Base-by-base conservation (phyloP, 2,797 vertebrate species). In the Tamandua tetradactyla region DNA sequence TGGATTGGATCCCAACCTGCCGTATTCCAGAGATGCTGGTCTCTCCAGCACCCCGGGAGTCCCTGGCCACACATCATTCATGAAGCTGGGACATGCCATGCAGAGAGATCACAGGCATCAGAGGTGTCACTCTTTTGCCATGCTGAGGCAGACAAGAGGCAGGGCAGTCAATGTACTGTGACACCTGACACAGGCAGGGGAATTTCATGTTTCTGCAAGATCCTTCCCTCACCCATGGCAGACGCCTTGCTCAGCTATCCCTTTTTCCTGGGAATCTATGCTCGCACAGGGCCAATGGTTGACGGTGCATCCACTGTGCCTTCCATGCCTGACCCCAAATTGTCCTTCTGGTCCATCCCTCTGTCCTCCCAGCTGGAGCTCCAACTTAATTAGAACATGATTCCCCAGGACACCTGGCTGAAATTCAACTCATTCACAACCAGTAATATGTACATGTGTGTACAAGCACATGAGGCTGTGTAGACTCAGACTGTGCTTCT, bases 381-480 rank as follows among this genome's bases (percentile, higher is more conserved):
- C 25, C 18, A 3, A 37, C 23, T 15, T 74, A 22, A 42, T 32
- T 17, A 18, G 35, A 18, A 78, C 12, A 18, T 23, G 35, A 6
- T 25, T 61, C 64, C 62, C 42, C 22, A 42, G 35, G 40, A 68
- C 68, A 49, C n/a, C 25, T 11, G 22, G 6, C 37, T 13, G 25
- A 3, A 8, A 49, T 35, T 52, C 62, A 69, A 71, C 13, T 14
- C 1, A 17, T 3, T 37, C 18, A 5, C 17, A 55, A 8, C 17
- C 13, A 62, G 40, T 2, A 3, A 12, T 23, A 23, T 25, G 32
- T 37, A 18, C 35, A 3, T 17, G 35, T 55, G 25, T 22, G 25
- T 0, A 7, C 44, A 27, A 32, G 27, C n/a, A n/a, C n/a, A n/a
- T 0, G 7, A 7, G 1, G 17, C 1, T 20, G 32, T 9, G 17